phyloP scores from a whole-genome alignment of 2,797 vertebrate genomes.

The Taenioides sp. region DNA sequence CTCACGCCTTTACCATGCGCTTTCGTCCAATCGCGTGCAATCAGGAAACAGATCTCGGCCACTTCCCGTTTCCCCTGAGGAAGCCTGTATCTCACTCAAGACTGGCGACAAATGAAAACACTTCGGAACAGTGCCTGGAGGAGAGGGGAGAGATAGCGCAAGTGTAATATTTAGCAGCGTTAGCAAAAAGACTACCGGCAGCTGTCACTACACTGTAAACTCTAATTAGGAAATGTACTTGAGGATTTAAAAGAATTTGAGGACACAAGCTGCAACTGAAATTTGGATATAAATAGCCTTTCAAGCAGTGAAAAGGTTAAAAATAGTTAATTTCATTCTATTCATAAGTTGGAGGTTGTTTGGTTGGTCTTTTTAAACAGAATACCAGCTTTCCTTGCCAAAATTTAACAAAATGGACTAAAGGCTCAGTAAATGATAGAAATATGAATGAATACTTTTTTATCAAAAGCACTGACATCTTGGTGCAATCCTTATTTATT shows the following conservation, averaged over 20 bases:
- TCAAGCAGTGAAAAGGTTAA: neutral
- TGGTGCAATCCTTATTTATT: too few species aligned
- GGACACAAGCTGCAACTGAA: neutral
- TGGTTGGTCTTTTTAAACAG: neutral
- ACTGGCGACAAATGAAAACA: slow-evolving; percentile 15
- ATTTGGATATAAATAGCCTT: neutral
- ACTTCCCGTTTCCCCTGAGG: slow-evolving; percentile 67
- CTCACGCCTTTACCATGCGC: slow-evolving; percentile 27
- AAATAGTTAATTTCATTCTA: neutral
- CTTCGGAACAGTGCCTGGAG: neutral
- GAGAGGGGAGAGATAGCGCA: neutral
- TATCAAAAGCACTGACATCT: too few species aligned
- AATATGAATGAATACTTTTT: too few species aligned
- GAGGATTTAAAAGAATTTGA: neutral
- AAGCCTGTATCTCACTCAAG: slow-evolving; percentile 34
- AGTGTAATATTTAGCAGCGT: neutral
- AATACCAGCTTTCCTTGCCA: too few species aligned
- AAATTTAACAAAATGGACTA: too few species aligned
- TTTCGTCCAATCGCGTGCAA: slow-evolving; percentile 34
- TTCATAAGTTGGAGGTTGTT: neutral
- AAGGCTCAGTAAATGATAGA: too few species aligned
- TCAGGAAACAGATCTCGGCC: slow-evolving; percentile 61
- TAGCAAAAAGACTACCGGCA: neutral
- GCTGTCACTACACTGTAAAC: slow-evolving; percentile 10
- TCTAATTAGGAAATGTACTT: neutral